These are phyloP conservation scores for Adelphocoris suturalis DNA, from an alignment of 2,888 invertebrate genomes.

Conservation along the genomic window DNA sequence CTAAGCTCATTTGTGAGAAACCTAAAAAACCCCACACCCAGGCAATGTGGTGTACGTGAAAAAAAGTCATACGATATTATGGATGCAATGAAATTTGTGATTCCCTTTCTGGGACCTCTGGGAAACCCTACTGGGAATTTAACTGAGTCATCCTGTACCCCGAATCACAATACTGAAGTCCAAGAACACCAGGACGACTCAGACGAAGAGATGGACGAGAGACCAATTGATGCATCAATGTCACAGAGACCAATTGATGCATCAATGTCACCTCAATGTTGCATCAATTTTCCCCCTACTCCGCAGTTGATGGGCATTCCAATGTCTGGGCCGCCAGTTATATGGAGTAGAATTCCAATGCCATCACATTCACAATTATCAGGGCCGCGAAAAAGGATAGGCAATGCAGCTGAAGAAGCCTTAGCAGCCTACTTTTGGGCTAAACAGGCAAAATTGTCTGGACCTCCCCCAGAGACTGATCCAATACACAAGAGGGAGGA, in stretches of 20 bases:
- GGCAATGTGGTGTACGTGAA: too few species aligned
- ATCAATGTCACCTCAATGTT: too few species aligned
- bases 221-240: background rate
- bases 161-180: background rate
- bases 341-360: constrained; percentile 32
- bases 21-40: constrained; percentile 74
- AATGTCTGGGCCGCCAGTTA: constrained; percentile 16
- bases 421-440: constrained; percentile 8
- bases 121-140: constrained; percentile 21
- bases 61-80: constrained; percentile 74
- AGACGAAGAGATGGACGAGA: background rate
- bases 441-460: constrained; percentile 30
- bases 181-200: background rate
- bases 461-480: background rate
- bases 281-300: too few species aligned
- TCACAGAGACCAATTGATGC: background rate
- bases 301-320: background rate
- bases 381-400: constrained; percentile 16
- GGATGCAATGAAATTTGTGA: constrained; percentile 73
- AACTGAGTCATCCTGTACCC: background rate
- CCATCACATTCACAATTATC: too few species aligned
- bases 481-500: background rate
- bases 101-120: constrained; percentile 72
- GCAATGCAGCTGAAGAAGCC: background rate
- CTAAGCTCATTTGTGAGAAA: constrained; percentile 74